A percentile compares a stretch with the other conserved stretches of the same genome.
Evolutionary conservation across 2,113 vertebrate genomes (phyloP).

Genomic region (Poicephalus meyeri): DNA sequence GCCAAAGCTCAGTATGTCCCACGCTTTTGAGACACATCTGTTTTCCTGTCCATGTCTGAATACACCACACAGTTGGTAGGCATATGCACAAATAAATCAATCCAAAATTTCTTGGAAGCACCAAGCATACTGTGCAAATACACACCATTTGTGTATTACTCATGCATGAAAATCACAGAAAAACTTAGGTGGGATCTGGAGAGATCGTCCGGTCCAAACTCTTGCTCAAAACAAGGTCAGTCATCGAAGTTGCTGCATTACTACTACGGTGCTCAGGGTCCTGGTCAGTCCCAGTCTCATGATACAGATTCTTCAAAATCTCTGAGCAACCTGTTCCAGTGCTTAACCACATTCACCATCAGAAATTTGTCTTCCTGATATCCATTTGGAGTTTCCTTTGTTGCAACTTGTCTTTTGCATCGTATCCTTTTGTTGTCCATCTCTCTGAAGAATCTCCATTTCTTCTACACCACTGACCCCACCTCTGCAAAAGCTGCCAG

Average conservation of each 20-base stretch:
- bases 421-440: not conserved
- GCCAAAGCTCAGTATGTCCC: not conserved
- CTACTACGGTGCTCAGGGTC: not conserved
- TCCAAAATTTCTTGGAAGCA: constrained; percentile 33
- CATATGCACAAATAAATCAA: constrained; percentile 10
- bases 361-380: not conserved
- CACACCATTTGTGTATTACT: not conserved
- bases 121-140: not conserved
- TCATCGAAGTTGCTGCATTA: not conserved
- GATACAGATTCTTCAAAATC: not conserved
- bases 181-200: not conserved
- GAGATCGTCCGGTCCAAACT: not conserved
- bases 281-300: not conserved
- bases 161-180: not conserved
- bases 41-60: not conserved
- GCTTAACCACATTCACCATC: not conserved
- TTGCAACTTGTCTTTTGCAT: not conserved
- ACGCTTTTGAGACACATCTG: not conserved
- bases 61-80: not conserved
- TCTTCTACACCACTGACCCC: not conserved
- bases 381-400: not conserved
- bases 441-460: not conserved
- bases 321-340: not conserved
- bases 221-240: not conserved
- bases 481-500: not conserved